Evolutionary conservation across 2,797 vertebrate species (phyloP).

Genomic region (Muscicapa striata): DNA sequence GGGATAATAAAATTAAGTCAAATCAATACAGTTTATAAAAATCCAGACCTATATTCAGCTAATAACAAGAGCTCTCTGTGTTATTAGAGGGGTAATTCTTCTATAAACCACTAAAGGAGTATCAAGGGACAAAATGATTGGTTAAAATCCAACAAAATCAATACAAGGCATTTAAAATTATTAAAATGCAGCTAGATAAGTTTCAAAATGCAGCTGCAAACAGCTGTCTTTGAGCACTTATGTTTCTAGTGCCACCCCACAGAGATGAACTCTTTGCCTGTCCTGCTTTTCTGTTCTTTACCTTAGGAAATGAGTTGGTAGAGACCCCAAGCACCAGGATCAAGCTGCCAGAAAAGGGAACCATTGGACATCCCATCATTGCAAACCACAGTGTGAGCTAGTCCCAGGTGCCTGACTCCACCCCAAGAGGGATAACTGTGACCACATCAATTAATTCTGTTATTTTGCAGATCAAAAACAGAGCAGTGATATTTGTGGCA

Average conservation of each 20-base stretch:
- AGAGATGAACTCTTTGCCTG: neutral
- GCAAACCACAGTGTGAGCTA: neutral
- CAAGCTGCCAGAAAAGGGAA: neutral
- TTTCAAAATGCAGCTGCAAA: neutral
- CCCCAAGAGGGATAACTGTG: accelerated
- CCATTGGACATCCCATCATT: neutral
- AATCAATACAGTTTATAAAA: neutral
- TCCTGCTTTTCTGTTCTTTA: neutral
- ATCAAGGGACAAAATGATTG: neutral
- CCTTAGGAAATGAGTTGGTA: neutral
- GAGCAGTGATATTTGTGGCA: neutral
- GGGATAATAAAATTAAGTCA: neutral
- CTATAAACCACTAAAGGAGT: neutral
- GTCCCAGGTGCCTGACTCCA: neutral
- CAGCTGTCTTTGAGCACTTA: neutral
- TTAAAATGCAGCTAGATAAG: neutral
- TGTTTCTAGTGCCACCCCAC: neutral
- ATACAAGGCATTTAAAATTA: neutral
- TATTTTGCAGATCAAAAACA: neutral
- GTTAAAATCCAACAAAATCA: neutral
- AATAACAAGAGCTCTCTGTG: neutral
- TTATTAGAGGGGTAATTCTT: neutral
- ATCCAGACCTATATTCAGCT: neutral
- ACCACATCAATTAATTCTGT: neutral
- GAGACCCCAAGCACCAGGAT: neutral